Base-by-base conservation (phyloP, 1,140 invertebrate species). In the Lordiphosa collinella region DNA sequence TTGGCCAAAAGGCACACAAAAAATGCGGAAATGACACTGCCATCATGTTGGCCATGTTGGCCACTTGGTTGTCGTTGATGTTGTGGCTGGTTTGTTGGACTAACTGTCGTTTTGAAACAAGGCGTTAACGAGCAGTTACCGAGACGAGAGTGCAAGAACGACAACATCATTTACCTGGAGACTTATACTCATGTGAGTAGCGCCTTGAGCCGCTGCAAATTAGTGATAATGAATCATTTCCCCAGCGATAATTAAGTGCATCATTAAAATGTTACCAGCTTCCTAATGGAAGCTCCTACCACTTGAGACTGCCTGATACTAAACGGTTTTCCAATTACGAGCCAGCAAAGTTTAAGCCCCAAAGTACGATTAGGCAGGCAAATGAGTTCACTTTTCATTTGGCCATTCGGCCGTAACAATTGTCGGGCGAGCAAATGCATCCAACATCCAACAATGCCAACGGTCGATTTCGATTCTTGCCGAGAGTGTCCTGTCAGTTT, bases 201-300 rank as follows among this genome's bases (percentile, higher is more conserved):
- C 38, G 55, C 44, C 29, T 31, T 43, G 52, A 29, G 40, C 40
- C 31, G 60, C 50, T 51, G 49, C 78, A 84, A 72, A 78, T 72
- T 76, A 84, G 63, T 64, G 67, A 82, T 84, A 84, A 82, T 82
- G 63, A 82, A 84, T 82, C 65, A 82, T 84, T 82, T 82, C 63
- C 62, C 59, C 10, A 54, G 50, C 63, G 56, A 70, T 84, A 84
- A 84, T 84, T 73, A 78, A 78, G 72, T 58, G 78, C 78, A 70
- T 84, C 72, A 78, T 84, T 84, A 84, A 73, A 84, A 69, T 47
- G 50, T 70, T 61, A 47, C 68, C 49, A 47, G 63, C 35, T 34
- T 66, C 56, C 12, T 62, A 75, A 75, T 70, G 75, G 70, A 54
- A 59, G 22, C 22, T 3, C 6, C 13, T 34, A 4, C 46, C 46